Conservation (phyloP, 2,888 invertebrate species). For the Melanostoma scalare region DNA sequence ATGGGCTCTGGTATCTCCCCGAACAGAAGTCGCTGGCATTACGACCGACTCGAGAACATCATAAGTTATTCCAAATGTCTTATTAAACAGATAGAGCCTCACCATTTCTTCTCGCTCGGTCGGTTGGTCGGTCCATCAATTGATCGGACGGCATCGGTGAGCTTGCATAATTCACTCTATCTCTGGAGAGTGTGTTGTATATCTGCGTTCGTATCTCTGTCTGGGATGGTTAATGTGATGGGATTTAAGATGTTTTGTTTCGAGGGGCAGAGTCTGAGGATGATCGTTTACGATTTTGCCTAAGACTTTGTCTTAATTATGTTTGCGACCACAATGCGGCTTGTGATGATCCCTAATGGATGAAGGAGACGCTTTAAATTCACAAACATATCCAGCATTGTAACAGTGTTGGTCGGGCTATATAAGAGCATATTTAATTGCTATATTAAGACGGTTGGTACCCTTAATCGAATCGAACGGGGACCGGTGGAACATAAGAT, state of each 20-base stretch:
- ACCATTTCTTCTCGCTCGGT: conserved; percentile 28
- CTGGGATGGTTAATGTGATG: conserved; percentile 37
- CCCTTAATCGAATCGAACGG: conserved; percentile 70
- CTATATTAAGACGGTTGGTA: conserved; percentile 64
- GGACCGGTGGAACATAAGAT: conserved; percentile 43
- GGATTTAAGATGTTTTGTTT: conserved; percentile 49
- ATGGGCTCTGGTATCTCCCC: conserved; percentile 5
- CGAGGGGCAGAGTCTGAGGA: neutral
- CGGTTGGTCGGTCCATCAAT: conserved; percentile 51
- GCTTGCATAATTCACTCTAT: conserved; percentile 65
- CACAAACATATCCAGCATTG: conserved; percentile 2
- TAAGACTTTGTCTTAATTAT: conserved; percentile 72
- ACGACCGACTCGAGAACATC: conserved; percentile 61
- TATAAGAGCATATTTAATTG: conserved; percentile 67
- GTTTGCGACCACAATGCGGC: conserved; percentile 63
- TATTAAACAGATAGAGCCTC: conserved; percentile 64
- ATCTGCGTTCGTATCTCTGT: conserved; percentile 14
- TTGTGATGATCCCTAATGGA: conserved; percentile 62
- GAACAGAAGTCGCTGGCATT: conserved; percentile 67
- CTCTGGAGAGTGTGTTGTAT: conserved; percentile 1
- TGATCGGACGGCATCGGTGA: conserved; percentile 56
- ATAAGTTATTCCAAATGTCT: conserved; percentile 73
- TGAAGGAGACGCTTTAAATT: conserved; percentile 23
- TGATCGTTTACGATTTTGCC: conserved; percentile 56
- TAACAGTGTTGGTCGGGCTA: conserved; percentile 42